phyloP scores from a whole-genome alignment of 2,888 invertebrate species.

The Dolichomitus sp. region DNA sequence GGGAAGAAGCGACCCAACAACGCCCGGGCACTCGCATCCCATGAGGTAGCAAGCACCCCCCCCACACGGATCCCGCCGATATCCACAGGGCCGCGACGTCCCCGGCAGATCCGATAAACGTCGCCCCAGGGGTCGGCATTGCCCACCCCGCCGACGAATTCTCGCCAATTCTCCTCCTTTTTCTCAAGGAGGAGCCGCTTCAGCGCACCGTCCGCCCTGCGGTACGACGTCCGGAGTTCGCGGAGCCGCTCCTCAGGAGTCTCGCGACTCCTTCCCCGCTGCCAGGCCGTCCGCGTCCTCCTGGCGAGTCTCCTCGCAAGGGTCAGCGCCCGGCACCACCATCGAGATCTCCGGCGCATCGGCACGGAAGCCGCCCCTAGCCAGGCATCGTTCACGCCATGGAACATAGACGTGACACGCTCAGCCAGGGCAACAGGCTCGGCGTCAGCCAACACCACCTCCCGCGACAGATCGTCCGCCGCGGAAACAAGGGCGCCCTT shows the following conservation, averaged over 20 bases:
- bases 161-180: slow-evolving; percentile 1
- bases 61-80: no score
- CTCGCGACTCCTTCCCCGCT: not conserved
- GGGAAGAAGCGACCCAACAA: slow-evolving; percentile 15
- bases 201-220: not conserved
- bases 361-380: not conserved
- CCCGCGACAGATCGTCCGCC: not conserved
- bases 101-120: not conserved
- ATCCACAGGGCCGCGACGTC: no score
- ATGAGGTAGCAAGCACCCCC: not conserved
- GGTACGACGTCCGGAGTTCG: not conserved
- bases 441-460: not conserved
- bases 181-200: slow-evolving; percentile 17
- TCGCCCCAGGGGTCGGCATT: not conserved
- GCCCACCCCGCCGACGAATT: not conserved
- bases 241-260: not conserved
- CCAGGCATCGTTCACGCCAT: not conserved
- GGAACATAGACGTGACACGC: not conserved
- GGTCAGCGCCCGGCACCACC: not conserved
- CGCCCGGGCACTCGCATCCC: slow-evolving; percentile 16
- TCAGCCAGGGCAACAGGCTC: slow-evolving; percentile 10
- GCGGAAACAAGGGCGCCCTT: slow-evolving; percentile 5
- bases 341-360: not conserved
- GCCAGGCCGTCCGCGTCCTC: not conserved
- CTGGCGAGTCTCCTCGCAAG: not conserved